Conservation (phyloP, 2,888 invertebrate species). For the Boloria euphrosyne region DNA sequence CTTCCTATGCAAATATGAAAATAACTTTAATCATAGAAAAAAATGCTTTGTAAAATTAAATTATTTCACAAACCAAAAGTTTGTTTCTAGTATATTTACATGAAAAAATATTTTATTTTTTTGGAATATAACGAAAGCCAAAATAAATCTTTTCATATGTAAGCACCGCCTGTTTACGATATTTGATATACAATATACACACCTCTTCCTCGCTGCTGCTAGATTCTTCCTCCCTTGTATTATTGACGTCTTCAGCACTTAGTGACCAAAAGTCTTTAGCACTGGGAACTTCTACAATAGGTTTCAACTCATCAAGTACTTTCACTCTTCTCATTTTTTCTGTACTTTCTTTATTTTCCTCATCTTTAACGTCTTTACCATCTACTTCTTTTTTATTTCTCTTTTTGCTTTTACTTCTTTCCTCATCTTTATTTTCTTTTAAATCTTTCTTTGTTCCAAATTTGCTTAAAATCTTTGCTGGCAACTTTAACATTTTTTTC, state of each 20-base stretch:
- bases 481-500: slow-evolving; percentile 41
- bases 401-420: slow-evolving; percentile 12
- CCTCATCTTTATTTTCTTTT: slow-evolving; percentile 27
- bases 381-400: slow-evolving; percentile 43
- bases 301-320: slow-evolving; percentile 54
- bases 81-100: background rate
- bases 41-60: background rate
- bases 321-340: slow-evolving; percentile 44
- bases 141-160: no score
- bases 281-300: slow-evolving; percentile 65
- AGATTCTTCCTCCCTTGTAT: slow-evolving; percentile 50
- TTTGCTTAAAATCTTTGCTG: slow-evolving; percentile 38
- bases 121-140: no score
- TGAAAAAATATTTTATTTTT: background rate
- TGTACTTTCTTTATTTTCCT: background rate
- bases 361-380: slow-evolving; percentile 33
- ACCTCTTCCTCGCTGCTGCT: slow-evolving; percentile 77
- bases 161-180: no score
- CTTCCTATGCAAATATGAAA: slow-evolving; percentile 48
- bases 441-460: slow-evolving; percentile 38
- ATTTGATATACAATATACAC: slow-evolving; percentile 32
- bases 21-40: background rate
- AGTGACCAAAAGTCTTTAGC: slow-evolving; percentile 69
- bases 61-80: no score
- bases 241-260: slow-evolving; percentile 42